phyloP scores from a whole-genome alignment of 2,888 invertebrate species.

The Aromia moschata region DNA sequence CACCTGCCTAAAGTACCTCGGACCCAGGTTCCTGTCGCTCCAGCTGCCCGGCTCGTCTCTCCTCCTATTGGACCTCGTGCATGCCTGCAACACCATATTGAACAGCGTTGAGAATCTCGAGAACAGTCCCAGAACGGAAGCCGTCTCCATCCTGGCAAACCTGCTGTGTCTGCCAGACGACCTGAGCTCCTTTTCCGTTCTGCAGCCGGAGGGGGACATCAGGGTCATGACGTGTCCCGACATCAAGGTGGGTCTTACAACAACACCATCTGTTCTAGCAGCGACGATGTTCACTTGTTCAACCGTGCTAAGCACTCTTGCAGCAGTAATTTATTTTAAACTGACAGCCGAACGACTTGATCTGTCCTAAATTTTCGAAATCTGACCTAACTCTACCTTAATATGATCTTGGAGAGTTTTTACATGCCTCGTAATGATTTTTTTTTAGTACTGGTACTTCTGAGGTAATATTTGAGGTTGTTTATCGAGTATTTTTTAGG shows the following conservation, averaged over 20 bases:
- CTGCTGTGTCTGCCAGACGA: constrained; percentile 82
- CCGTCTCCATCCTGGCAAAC: constrained; percentile 88
- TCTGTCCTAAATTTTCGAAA: too few species aligned
- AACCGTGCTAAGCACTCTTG: too few species aligned
- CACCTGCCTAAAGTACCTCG: constrained; percentile 79
- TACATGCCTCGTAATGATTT: too few species aligned
- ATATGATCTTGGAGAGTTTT: too few species aligned
- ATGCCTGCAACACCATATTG: constrained; percentile 87
- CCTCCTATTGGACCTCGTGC: constrained; percentile 86
- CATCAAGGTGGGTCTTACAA: constrained; percentile 77
- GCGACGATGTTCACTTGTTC: constrained; percentile 5
- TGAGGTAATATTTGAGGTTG: too few species aligned
- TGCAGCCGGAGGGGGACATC: constrained; percentile 69
- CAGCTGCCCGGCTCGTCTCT: constrained; percentile 90
- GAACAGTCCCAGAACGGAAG: constrained; percentile 82
- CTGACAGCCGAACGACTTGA: too few species aligned
- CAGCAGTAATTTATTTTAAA: too few species aligned
- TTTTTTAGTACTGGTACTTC: constrained; percentile 7
- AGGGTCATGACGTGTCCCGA: constrained; percentile 73
- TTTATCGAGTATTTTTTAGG: constrained; percentile 69
- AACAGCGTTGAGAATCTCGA: constrained; percentile 80
- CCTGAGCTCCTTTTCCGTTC: constrained; percentile 66
- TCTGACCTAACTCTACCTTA: too few species aligned
- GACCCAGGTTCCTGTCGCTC: constrained; percentile 85
- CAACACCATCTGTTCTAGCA: too few species aligned